Evolutionary conservation across 2,888 invertebrate species (phyloP).

Genomic region (Hirtodrosophila duncani): DNA sequence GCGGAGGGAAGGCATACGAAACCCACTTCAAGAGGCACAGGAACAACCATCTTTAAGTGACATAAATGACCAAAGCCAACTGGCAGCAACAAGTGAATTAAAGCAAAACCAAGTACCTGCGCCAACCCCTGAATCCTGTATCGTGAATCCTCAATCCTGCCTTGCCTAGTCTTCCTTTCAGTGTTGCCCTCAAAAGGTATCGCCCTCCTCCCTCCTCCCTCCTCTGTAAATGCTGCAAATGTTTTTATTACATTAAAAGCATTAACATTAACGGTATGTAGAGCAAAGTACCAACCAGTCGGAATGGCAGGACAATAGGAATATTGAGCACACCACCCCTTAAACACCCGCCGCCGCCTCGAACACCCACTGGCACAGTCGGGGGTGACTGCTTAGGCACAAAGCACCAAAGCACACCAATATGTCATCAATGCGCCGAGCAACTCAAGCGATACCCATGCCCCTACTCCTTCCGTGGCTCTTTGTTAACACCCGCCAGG

Average conservation of each 20-base stretch:
- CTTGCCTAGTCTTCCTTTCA: too few species aligned
- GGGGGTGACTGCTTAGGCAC: slow-evolving; percentile 19
- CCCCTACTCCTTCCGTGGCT: slow-evolving; percentile 6
- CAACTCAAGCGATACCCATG: slow-evolving; percentile 22
- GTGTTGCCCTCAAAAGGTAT: too few species aligned
- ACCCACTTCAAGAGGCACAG: slow-evolving; percentile 34
- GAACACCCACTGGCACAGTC: neutral
- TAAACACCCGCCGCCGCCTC: neutral
- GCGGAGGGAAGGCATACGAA: slow-evolving; percentile 15
- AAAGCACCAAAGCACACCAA: slow-evolving; percentile 50
- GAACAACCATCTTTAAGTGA: slow-evolving; percentile 16
- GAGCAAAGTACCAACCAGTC: slow-evolving; percentile 51
- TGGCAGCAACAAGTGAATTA: slow-evolving; percentile 57
- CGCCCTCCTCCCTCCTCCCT: slow-evolving; percentile 27
- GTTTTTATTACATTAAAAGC: slow-evolving; percentile 73
- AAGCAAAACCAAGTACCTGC: slow-evolving; percentile 26
- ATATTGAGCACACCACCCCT: slow-evolving; percentile 13
- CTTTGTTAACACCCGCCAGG: slow-evolving; percentile 29
- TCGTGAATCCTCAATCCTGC: too few species aligned
- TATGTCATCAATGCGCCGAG: slow-evolving; percentile 68
- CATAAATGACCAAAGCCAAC: slow-evolving; percentile 20
- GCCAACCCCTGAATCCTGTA: too few species aligned
- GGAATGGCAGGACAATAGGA: slow-evolving; percentile 30
- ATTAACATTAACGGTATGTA: slow-evolving; percentile 69
- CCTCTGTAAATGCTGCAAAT: slow-evolving; percentile 59